These are phyloP conservation scores for Plagiodera versicolora DNA, from an alignment of 2,888 invertebrate genomes.

Conservation along the genomic window DNA sequence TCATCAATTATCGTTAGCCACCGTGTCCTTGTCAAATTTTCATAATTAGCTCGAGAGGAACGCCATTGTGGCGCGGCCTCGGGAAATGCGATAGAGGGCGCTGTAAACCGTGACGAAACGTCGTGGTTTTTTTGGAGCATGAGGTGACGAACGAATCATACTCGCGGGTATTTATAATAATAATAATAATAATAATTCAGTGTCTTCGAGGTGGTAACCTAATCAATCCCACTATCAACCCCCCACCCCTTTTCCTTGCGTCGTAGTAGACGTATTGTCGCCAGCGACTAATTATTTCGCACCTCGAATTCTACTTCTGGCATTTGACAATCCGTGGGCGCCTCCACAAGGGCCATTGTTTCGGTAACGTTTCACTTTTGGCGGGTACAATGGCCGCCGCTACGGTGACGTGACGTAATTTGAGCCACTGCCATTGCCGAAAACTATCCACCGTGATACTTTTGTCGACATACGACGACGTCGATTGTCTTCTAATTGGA, in stretches of 20 bases:
- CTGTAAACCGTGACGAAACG: no score
- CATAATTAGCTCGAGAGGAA: constrained; percentile 53
- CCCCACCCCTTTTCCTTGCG: not conserved
- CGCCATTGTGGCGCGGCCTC: constrained; percentile 43
- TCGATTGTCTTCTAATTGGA: constrained; percentile 26
- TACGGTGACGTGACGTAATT: constrained; percentile 2
- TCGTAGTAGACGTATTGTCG: not conserved
- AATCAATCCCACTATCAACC: not conserved
- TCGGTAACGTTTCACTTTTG: constrained; percentile 33
- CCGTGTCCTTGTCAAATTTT: constrained; percentile 54
- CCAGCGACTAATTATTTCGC: constrained; percentile 42
- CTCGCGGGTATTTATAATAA: no score
- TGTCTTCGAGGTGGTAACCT: no score
- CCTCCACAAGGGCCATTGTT: constrained; percentile 38
- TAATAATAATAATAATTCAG: no score
- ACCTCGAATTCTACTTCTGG: constrained; percentile 38
- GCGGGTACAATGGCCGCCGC: constrained; percentile 27
- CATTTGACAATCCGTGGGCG: constrained; percentile 40
- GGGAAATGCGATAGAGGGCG: no score
- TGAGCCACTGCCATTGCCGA: constrained; percentile 26
- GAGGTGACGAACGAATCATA: no score
- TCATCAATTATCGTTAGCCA: constrained; percentile 53
- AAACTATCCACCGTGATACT: constrained; percentile 35
- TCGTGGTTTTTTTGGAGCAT: no score
- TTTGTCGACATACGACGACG: constrained; percentile 22